Base-by-base conservation (phyloP, 1,140 invertebrate species). In the Drosophila rhopaloa region DNA sequence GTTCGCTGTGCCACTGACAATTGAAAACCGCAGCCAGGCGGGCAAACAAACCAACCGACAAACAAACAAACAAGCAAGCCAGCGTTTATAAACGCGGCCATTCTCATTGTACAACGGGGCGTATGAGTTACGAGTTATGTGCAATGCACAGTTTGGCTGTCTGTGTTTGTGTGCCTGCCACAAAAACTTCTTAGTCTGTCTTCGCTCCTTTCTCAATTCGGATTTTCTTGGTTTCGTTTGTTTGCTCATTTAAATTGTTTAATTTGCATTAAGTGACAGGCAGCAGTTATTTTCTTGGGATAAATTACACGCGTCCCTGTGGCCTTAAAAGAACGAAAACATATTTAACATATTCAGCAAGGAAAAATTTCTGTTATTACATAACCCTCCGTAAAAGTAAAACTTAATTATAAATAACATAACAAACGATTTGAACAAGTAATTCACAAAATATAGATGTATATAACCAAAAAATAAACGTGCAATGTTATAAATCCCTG, bases 191-290 rank as follows among this genome's bases (percentile, higher is more conserved):
- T 43, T 48, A 48, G 59, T 58, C 35, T 40, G 44, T 58, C 76
- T 79, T 83, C 40, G 38, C 54, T 82, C 56, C 44, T 44, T 56
- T 48, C 63, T 60, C 55, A 60, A 76, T 65, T 76, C 14, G 47
- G 41, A 59, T 61, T 81, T 80, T 66, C 73, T 68, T 61, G 59
- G 75, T 66, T 73, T 37, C 68, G 81, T 72, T 86, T 60, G 71
- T 85, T 81, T 81, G 72, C 66, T 81, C 79, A 76, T 88, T 86
- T 82, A 86, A 86, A 86, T 86, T 86, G 79, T 86, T 79, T 88
- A 88, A 88, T 86, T 86, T 86, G 76, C 83, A 86, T 86, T 86
- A 73, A 88, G 70, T 70, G 83, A 79, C 75, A 70, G 65, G 62
- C 70, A 51, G 48, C 56, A 60, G 66, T 38, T 63, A 76, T 67